Evolutionary conservation across 2,113 vertebrate species (phyloP).

Genomic region (Nansenia antarctica): DNA sequence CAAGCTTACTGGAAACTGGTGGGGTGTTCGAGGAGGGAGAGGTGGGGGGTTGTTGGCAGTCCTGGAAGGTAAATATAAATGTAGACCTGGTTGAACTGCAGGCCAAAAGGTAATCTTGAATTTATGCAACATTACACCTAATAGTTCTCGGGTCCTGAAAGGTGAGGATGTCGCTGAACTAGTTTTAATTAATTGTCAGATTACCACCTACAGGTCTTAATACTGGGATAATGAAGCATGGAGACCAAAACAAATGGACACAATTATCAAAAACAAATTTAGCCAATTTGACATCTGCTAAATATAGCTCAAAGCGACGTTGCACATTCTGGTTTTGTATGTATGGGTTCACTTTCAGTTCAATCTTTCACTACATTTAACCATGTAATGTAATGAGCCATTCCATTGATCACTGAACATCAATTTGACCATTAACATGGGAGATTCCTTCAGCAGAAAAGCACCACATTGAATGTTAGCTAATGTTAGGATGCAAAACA

Average conservation of each 20-base stretch:
- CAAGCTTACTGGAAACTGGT: constrained; percentile 11
- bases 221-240: not conserved
- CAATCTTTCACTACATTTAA: too few species aligned
- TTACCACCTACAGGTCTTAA: not conserved
- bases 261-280: not conserved
- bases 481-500: too few species aligned
- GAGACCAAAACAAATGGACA: not conserved
- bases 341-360: too few species aligned
- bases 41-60: not conserved
- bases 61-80: not conserved
- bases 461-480: too few species aligned
- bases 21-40: not conserved
- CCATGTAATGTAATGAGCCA: too few species aligned
- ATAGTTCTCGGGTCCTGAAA: not conserved
- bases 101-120: not conserved
- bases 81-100: not conserved
- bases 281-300: too few species aligned
- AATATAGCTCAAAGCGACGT: too few species aligned
- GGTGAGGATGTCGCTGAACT: not conserved
- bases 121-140: not conserved
- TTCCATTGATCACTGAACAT: too few species aligned
- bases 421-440: too few species aligned
- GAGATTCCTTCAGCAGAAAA: too few species aligned
- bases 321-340: too few species aligned
- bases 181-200: not conserved